Base-by-base conservation (phyloP, 2,113 vertebrate genomes). In the Ellobius talpinus region DNA sequence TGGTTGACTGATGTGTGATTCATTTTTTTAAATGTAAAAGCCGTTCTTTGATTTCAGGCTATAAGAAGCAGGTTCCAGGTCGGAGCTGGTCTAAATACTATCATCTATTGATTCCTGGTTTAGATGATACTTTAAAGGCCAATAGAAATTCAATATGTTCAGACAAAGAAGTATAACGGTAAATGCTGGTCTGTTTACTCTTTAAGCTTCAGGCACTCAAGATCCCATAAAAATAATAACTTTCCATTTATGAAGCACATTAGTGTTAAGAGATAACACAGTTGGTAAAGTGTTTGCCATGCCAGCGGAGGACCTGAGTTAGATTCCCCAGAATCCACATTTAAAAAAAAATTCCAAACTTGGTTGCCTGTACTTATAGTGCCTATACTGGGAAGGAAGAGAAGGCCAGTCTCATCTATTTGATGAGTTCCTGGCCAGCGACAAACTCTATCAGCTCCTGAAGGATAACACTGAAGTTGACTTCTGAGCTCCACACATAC, bases 201-300 rank as follows among this genome's bases (percentile, higher is more conserved):
- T 88, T 96, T 88, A 78, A 92, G 61, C 9, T 76, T 91, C 70
- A 55, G n/a, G 50, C 12, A 65, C 31, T 42, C 66, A 82, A 74
- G 96, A 88, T 52, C 21, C 6, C 68, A 84, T 8, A 19, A 68
- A 95, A 96, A 31, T 33, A 70, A 36, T 65, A 63, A 33, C 19
- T 12, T 98, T 79, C 39, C 91, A 55, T 82, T 91, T 95, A n/a
- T 16, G 89, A 90, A 68, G 23, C 89, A 36, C 45, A 86, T 79
- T n/a, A 39, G 29, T 81, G 58, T 36, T 90, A 29, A 5, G 45
- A 50, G 63, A 50, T 13, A 14, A 31, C 10, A 9, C 16, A 21
- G 42, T 23, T 47, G 42, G 29, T 47, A 12, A 86, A 86, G 9
- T 66, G 29, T 66, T 45, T 33, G 61, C 26, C 16, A 19, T 19